Evolutionary conservation across 2,797 vertebrate genomes (phyloP), one percentile per base, ranked within the genome.

Genomic region (Caiman crocodilus): DNA sequence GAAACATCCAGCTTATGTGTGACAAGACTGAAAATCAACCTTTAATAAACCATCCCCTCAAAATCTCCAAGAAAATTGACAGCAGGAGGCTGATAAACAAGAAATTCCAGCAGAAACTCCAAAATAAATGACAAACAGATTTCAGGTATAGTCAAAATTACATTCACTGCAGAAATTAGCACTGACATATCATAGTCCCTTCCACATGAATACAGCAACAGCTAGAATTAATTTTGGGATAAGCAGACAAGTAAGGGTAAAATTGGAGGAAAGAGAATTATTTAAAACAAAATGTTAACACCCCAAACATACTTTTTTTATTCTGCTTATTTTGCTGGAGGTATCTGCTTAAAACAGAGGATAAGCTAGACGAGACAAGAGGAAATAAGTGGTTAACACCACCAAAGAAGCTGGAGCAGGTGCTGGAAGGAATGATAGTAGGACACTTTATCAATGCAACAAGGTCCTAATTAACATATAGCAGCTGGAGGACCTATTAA

Each of bases 141-240:
- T 14, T 14, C 59, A 80, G 25, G 84, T 78, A 28, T 10, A 50
- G 42, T n/a, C 74, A 63, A 56, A 73, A 58, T 83, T 79, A 83
- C 75, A 79, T 83, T 82, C 50, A 63, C 28, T 56, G 85, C 42
- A 77, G 75, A 42, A 94, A 82, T 90, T 79, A 64, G 32, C 23
- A 75, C 21, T 69, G 67, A 65, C 59, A 60, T 13, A 79, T 76
- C 79, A 79, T 0, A 5, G 75, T 20, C 81, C 85, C 94, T 92
- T 79, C 61, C n/a, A 57, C 64, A 57, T 50, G 76, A 85, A 73
- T 88, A 92, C 92, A 76, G 21, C 73, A 92, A 82, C 91, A 94
- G 85, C 67, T 87, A 1, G 88, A 91, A 94, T 94, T 94, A 80
- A 35, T 80, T 94, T 80, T 95, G 92, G 94, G 84, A 94, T 90